phyloP scores from a whole-genome alignment of 1,140 invertebrate species.

The Eufriesea mexicana region DNA sequence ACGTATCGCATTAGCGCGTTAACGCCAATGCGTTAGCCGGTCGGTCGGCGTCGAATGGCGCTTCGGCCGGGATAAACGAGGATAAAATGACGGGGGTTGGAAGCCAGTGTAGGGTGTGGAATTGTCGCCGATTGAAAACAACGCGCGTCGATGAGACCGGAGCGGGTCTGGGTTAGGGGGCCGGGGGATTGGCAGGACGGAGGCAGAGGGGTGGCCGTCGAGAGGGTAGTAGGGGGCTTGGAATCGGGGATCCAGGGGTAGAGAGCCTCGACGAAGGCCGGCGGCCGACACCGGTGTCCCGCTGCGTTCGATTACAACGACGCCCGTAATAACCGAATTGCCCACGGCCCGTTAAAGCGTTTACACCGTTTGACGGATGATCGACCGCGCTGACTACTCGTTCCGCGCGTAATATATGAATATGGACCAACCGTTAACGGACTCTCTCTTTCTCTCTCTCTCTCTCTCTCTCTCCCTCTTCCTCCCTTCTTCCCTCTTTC shows the following conservation, averaged over 20 bases:
- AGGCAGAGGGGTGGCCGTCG: not conserved
- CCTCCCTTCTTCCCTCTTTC: not conserved
- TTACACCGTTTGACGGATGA: conserved; percentile 73
- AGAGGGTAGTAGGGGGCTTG: not conserved
- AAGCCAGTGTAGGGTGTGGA: conserved; percentile 56
- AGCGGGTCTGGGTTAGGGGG: conserved; percentile 31
- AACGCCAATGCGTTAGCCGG: conserved; percentile 77
- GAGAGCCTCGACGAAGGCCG: conserved; percentile 26
- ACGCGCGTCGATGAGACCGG: conserved; percentile 58
- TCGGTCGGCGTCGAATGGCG: conserved; percentile 74
- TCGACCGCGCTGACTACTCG: conserved; percentile 68
- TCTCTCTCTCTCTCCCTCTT: not conserved
- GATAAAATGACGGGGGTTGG: conserved; percentile 66
- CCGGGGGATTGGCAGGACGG: not conserved
- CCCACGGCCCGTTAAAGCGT: conserved; percentile 74
- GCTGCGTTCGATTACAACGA: conserved; percentile 70
- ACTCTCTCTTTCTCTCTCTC: conserved; percentile 9
- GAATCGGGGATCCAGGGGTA: conserved; percentile 22
- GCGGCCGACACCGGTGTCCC: conserved; percentile 56
- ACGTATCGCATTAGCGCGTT: conserved; percentile 79
- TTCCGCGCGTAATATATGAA: conserved; percentile 64
- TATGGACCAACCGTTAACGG: conserved; percentile 61
- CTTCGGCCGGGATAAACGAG: conserved; percentile 71
- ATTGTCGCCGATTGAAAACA: conserved; percentile 72
- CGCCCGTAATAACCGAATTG: conserved; percentile 75